Evolutionary conservation across 1,140 invertebrate species (phyloP), one percentile per base, ranked within the genome.

Genomic region (Saccostrea glomerata): DNA sequence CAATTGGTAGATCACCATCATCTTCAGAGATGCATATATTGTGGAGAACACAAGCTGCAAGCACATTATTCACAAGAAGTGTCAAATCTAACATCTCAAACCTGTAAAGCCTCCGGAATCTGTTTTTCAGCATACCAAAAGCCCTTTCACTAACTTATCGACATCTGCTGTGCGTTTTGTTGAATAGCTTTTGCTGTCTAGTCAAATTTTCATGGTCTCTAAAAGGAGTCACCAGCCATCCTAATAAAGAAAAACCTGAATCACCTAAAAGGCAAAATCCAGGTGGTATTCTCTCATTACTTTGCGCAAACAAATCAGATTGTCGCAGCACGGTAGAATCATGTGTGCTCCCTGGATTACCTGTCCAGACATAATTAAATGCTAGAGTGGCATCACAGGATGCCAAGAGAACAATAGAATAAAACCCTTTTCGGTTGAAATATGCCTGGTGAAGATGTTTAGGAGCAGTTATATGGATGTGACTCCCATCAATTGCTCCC

Each of bases 41-140:
- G 82, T 89, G 89, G n/a, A 89, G 85, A 15, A 89, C 82, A 87
- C 86, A 89, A 73, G 66, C 82, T 73, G 70, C 47, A 23, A 87
- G n/a, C 3, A 89, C 25, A 36, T 30, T 30, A 17, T 89, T 60
- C 23, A 73, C 66, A 40, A 84, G 2, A 23, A 70, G 20, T 36
- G 13, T 23, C n/a, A 87, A 55, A 36, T 85, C 70, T 85, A 84
- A n/a, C 55, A 83, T 66, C 54, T 83, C 25, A 84, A 89, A 89
- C 55, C 89, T 36, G 25, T 54, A 55, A 54, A 85, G 77, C 86
- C 86, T 13, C 85, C 30, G n/a, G n/a, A n/a, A n/a, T n/a, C n/a
- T n/a, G n/a, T n/a, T n/a, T n/a, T n/a, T n/a, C n/a, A n/a, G n/a
- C 54, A 88, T 77, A 55, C 66, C 83, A 85, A 88, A 88, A 56